These are phyloP conservation scores for Champsocephalus esox DNA, from an alignment of 2,797 vertebrate species.

Conservation along the genomic window DNA sequence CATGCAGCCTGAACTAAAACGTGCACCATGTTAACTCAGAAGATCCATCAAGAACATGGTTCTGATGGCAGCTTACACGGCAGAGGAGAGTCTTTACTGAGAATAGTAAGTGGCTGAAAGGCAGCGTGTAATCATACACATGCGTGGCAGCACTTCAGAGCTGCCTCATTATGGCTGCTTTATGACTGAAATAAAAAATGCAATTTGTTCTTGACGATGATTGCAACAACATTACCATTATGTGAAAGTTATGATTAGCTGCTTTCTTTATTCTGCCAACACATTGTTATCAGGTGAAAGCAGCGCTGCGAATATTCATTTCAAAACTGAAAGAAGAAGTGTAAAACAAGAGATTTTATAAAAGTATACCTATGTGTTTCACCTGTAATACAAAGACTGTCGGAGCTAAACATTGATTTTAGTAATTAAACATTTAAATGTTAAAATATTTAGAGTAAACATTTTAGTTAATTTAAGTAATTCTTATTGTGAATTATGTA, in stretches of 20 bases:
- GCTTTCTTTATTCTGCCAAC: background rate
- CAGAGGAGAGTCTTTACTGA: slow-evolving; percentile 60
- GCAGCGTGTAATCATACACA: slow-evolving; percentile 56
- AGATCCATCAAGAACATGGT: background rate
- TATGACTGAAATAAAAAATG: slow-evolving; percentile 61
- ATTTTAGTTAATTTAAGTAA: too few relatives aligned
- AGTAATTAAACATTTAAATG: too few relatives aligned
- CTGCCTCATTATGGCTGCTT: slow-evolving; percentile 70
- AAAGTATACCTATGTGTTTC: background rate
- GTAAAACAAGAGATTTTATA: slow-evolving; percentile 2
- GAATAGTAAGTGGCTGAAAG: slow-evolving; percentile 44
- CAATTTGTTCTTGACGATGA: slow-evolving; percentile 57
- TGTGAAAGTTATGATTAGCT: slow-evolving; percentile 20
- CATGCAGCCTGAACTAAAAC: slow-evolving; percentile 2
- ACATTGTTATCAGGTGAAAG: background rate
- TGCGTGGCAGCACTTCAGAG: slow-evolving; percentile 61
- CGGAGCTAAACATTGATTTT: too few relatives aligned
- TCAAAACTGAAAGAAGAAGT: slow-evolving; percentile 6
- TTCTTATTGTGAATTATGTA: too few relatives aligned
- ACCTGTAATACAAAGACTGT: slow-evolving; percentile 4
- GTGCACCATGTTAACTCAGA: slow-evolving; percentile 10
- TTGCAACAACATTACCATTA: slow-evolving; percentile 38
- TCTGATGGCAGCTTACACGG: slow-evolving; percentile 32
- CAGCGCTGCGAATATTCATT: background rate
- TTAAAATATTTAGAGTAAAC: too few relatives aligned